phyloP scores from a whole-genome alignment of 2,113 vertebrate genomes.

The Ptilonorhynchus violaceus region DNA sequence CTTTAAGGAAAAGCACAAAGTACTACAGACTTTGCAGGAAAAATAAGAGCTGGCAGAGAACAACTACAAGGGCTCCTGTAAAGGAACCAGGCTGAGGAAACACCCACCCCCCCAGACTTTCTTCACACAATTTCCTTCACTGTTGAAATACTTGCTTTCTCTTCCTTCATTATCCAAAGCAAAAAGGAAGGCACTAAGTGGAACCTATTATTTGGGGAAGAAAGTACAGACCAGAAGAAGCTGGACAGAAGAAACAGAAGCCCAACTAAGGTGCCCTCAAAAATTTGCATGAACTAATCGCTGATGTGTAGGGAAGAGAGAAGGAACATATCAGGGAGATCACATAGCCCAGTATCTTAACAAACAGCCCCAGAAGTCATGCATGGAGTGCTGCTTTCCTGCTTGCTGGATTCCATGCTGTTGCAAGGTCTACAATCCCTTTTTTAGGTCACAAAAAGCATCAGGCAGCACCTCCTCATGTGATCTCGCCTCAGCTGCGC shows the following conservation, averaged over 20 bases:
- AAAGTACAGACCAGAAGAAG: background rate
- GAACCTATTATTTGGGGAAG: background rate
- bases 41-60: background rate
- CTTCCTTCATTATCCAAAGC: background rate
- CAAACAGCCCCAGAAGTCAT: background rate
- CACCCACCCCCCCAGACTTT: background rate
- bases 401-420: background rate
- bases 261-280: background rate
- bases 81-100: background rate
- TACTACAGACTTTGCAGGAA: background rate
- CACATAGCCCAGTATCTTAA: fast-evolving
- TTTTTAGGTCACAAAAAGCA: background rate
- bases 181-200: background rate
- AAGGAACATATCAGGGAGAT: background rate
- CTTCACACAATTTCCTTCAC: background rate
- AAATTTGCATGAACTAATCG: background rate
- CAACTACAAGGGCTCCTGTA: background rate
- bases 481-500: background rate
- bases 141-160: background rate
- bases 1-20: background rate
- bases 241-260: background rate
- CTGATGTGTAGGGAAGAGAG: background rate
- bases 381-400: background rate
- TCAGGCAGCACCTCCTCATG: background rate
- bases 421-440: background rate